phyloP scores from a whole-genome alignment of 2,888 invertebrate species.

The Apamea sordens region DNA sequence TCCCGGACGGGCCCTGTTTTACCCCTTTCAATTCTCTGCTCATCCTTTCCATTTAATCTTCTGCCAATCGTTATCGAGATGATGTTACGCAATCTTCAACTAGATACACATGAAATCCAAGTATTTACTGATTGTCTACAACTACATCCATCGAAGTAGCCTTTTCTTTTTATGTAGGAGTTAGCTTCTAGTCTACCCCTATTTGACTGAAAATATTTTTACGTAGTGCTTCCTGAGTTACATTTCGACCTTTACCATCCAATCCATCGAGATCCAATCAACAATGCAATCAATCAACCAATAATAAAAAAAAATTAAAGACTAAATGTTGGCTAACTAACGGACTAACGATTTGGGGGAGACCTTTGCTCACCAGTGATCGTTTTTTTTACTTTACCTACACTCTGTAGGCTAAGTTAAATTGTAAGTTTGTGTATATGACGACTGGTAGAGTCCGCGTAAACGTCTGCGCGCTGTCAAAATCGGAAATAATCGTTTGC shows the following conservation, averaged over 20 bases:
- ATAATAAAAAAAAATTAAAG: not conserved
- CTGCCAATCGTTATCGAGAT: not conserved
- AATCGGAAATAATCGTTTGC: too few relatives aligned
- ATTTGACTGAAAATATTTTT: not conserved
- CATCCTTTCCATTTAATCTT: not conserved
- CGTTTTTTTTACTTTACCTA: too few relatives aligned
- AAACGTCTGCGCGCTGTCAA: too few relatives aligned
- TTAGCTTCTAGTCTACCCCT: not conserved
- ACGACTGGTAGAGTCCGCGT: too few relatives aligned
- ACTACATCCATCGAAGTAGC: not conserved
- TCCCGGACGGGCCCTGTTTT: constrained; percentile 88
- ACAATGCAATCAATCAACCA: not conserved
- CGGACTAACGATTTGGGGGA: too few relatives aligned
- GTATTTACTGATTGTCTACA: not conserved
- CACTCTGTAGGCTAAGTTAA: too few relatives aligned
- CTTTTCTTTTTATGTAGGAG: not conserved
- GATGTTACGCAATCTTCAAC: not conserved
- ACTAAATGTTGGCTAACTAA: too few relatives aligned
- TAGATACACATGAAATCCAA: not conserved
- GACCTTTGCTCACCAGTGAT: too few relatives aligned
- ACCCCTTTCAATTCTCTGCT: not conserved
- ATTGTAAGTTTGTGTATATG: too few relatives aligned
- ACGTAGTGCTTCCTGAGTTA: not conserved
- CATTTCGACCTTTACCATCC: not conserved
- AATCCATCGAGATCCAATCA: not conserved